Conservation (phyloP, 2,113 vertebrate genomes). For the Neogobius melanostomus region DNA sequence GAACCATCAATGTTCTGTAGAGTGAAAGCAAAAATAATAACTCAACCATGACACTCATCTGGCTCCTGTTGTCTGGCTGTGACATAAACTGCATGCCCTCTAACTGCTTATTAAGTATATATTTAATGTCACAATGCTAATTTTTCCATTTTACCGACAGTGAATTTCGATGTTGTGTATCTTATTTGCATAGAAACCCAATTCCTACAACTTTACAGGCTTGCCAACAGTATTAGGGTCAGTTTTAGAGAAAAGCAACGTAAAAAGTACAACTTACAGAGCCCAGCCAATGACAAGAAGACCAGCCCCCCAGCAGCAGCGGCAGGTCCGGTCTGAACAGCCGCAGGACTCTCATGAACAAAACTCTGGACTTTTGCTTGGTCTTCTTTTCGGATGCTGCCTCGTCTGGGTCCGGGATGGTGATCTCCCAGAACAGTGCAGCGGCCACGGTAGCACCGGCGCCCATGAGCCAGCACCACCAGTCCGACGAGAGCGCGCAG, state of each 20-base stretch:
- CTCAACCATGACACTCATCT: too few species aligned
- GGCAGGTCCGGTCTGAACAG: slow-evolving; percentile 49
- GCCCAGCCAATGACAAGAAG: slow-evolving; percentile 72
- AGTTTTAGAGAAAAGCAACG: background rate
- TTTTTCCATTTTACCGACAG: too few species aligned
- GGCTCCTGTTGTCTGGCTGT: too few species aligned
- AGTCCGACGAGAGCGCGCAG: slow-evolving; percentile 23
- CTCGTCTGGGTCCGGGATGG: slow-evolving; percentile 50
- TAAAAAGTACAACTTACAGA: slow-evolving; percentile 72
- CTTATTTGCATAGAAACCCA: background rate
- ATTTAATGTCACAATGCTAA: too few species aligned
- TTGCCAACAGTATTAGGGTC: background rate
- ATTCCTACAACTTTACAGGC: background rate
- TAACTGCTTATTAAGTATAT: too few species aligned
- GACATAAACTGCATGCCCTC: too few species aligned
- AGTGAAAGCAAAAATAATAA: too few species aligned
- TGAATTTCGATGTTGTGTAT: too few species aligned
- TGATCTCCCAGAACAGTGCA: slow-evolving; percentile 73
- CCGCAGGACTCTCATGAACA: slow-evolving; percentile 66
- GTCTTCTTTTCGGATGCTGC: background rate
- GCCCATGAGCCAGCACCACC: slow-evolving; percentile 47
- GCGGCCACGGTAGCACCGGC: slow-evolving; percentile 55
- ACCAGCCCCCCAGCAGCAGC: slow-evolving; percentile 56
- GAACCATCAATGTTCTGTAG: too few species aligned
- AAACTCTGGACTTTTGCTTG: slow-evolving; percentile 49